Evolutionary conservation across 2,113 vertebrate genomes (phyloP).

Genomic region (Orycteropus afer): DNA sequence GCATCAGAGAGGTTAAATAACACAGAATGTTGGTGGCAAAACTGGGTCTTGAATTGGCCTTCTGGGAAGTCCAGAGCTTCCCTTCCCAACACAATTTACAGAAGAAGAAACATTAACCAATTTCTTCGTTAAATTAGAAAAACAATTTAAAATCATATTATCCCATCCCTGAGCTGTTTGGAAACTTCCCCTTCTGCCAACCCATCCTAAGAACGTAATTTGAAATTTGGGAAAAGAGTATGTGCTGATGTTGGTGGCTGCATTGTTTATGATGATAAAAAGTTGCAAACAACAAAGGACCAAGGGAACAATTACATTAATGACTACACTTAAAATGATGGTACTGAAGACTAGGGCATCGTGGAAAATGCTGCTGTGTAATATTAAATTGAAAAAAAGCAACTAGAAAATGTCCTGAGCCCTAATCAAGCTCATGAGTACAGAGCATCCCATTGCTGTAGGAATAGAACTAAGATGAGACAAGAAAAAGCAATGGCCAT

Average conservation of each 20-base stretch:
- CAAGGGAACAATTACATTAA: not conserved
- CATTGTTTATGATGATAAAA: not conserved
- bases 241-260: not conserved
- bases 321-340: not conserved
- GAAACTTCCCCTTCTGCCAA: no score
- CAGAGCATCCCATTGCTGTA: not conserved
- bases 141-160: not conserved
- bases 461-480: not conserved
- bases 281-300: not conserved
- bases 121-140: not conserved
- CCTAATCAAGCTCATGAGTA: not conserved
- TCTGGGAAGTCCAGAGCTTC: not conserved
- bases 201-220: not conserved
- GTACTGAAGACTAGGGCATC: not conserved
- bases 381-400: not conserved
- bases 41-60: not conserved
- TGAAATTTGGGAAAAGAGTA: constrained; percentile 5
- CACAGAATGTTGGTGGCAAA: not conserved
- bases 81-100: not conserved
- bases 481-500: not conserved
- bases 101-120: not conserved
- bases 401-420: not conserved
- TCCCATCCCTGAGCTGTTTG: not conserved
- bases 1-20: not conserved
- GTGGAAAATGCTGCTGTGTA: not conserved